Conservation (phyloP, 2,888 invertebrate genomes). For the Noctua pronuba region DNA sequence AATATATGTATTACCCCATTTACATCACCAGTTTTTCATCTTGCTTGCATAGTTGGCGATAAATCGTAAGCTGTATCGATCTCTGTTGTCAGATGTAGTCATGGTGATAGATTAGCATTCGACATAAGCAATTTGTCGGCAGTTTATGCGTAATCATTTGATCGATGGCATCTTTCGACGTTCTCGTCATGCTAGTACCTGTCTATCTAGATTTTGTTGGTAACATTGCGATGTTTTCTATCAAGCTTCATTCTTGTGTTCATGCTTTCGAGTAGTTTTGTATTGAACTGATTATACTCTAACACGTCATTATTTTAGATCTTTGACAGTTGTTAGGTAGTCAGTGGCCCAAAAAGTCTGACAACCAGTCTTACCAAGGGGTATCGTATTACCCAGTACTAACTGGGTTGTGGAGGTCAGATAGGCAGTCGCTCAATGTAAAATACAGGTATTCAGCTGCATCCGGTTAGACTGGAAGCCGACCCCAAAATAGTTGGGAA, state of each 20-base stretch:
- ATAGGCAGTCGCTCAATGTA: no score
- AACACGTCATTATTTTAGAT: no score
- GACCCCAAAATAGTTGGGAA: no score
- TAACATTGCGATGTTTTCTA: background rate
- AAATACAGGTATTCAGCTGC: no score
- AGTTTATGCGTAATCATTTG: conserved; percentile 59
- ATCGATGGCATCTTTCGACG: conserved; percentile 51
- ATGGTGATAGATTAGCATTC: conserved; percentile 58
- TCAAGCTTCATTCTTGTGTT: background rate
- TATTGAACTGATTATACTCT: background rate
- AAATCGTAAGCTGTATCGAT: conserved; percentile 44
- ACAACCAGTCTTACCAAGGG: no score
- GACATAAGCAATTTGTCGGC: conserved; percentile 61
- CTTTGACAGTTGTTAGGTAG: no score
- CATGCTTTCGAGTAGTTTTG: background rate
- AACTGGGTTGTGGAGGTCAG: no score
- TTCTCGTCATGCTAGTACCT: conserved; percentile 18
- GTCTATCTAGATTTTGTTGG: conserved; percentile 13
- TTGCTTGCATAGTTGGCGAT: conserved; percentile 36
- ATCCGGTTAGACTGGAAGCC: no score
- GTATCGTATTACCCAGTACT: no score
- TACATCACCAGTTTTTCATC: conserved; percentile 42
- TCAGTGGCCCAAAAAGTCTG: no score
- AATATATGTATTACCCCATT: conserved; percentile 9
- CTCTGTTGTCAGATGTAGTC: conserved; percentile 50